Percentiles rank a stretch among this genome's conserved stretches.
Conservation (phyloP, 2,888 invertebrate species). For the Disparrhopalites patrizii region DNA sequence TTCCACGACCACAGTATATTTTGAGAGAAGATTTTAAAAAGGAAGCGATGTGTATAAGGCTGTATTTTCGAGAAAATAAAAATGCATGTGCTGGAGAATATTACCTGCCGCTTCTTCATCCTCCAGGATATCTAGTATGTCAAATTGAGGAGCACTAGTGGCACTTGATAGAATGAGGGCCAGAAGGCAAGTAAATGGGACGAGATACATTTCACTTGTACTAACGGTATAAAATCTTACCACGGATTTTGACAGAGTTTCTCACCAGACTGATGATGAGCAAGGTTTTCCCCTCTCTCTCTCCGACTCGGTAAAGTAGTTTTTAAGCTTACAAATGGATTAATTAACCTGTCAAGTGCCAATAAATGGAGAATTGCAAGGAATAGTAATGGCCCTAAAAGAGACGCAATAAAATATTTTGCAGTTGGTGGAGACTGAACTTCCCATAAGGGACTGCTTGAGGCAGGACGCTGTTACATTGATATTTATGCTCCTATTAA, state of each 20-base stretch:
- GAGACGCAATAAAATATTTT: too few relatives aligned
- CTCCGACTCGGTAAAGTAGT: not conserved
- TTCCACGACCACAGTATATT: too few relatives aligned
- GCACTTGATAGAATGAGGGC: not conserved
- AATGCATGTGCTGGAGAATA: too few relatives aligned
- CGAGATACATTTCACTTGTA: not conserved
- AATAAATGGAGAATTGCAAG: too few relatives aligned
- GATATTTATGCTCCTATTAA: slow-evolving; percentile 17
- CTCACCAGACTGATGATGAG: slow-evolving; percentile 4
- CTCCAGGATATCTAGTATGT: not conserved
- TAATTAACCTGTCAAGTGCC: slow-evolving; percentile 3
- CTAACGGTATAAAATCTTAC: not conserved
- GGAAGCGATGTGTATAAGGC: too few relatives aligned
- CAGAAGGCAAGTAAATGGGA: not conserved
- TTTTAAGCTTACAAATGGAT: slow-evolving; percentile 12
- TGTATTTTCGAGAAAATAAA: too few relatives aligned
- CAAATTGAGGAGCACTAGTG: not conserved
- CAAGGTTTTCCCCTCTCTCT: too few relatives aligned
- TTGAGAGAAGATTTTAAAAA: too few relatives aligned
- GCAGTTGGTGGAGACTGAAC: slow-evolving; percentile 13
- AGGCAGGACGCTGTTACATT: not conserved
- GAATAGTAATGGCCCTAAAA: too few relatives aligned
- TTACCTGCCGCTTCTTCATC: slow-evolving; percentile 17
- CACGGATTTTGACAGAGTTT: not conserved
- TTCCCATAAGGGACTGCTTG: slow-evolving; percentile 9